Conservation (phyloP, 2,113 vertebrate species). For the Lichenostomus cassidix region DNA sequence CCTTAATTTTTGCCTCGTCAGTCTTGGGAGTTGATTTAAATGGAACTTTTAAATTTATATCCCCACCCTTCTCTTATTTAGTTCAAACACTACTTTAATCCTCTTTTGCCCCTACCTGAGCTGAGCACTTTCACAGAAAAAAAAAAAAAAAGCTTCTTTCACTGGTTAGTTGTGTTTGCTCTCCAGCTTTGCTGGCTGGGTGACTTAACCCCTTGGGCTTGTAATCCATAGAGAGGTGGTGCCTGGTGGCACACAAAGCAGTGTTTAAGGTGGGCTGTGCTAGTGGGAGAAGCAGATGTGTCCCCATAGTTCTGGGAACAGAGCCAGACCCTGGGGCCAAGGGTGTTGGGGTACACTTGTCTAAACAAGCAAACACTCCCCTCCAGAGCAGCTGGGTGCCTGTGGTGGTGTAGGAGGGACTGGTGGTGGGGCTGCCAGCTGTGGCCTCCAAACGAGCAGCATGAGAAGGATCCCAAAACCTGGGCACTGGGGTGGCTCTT, state of each 20-base stretch:
- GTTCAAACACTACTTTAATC: neutral
- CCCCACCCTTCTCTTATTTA: neutral
- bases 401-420: neutral
- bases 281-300: neutral
- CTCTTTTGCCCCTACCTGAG: neutral
- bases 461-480: neutral
- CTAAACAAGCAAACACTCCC: neutral
- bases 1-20: neutral
- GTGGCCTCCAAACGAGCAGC: neutral
- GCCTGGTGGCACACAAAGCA: neutral
- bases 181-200: neutral
- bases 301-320: neutral
- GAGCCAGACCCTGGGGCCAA: neutral
- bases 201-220: neutral
- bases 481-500: neutral
- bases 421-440: accelerated
- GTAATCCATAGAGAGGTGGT: neutral
- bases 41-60: neutral
- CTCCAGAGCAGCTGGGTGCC: neutral
- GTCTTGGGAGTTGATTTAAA: neutral
- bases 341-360: neutral
- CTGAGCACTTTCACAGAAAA: neutral
- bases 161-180: neutral
- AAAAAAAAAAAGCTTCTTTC: neutral
- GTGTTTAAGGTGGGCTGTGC: neutral